These are phyloP conservation scores for Micrastur ruficollis DNA, from an alignment of 2,797 vertebrate genomes.

Conservation along the genomic window DNA sequence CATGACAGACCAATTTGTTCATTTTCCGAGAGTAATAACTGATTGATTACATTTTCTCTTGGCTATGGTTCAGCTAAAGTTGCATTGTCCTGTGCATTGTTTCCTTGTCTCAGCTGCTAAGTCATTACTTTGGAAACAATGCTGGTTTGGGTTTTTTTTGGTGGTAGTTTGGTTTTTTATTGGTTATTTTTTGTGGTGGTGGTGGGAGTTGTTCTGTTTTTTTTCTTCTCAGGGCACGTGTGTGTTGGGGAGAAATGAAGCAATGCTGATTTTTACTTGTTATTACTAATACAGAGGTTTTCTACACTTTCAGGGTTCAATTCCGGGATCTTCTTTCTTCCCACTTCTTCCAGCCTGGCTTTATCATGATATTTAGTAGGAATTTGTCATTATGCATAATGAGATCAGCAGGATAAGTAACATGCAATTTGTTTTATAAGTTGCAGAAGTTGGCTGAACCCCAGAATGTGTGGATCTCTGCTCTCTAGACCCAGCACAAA, in stretches of 20 bases:
- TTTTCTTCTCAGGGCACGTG: neutral
- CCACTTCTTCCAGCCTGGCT: neutral
- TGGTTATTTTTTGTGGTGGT: neutral
- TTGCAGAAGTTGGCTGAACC: neutral
- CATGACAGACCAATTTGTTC: neutral
- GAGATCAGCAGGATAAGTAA: neutral
- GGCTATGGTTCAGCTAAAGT: neutral
- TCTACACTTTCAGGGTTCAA: neutral
- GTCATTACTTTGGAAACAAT: neutral
- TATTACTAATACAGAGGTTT: neutral
- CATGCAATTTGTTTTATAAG: neutral
- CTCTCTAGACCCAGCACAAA: neutral
- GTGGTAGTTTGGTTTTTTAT: neutral
- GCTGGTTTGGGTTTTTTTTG: neutral
- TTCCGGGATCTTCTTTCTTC: neutral
- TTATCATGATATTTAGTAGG: neutral
- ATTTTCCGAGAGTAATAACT: neutral
- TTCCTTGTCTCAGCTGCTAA: neutral
- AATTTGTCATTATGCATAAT: neutral
- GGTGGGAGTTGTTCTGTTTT: neutral
- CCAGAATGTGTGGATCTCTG: neutral
- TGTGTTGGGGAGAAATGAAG: neutral
- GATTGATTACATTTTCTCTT: slow-evolving; percentile 12
- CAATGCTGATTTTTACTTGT: neutral
- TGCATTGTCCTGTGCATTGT: neutral